Base-by-base conservation (phyloP, 2,113 vertebrate species). In the Sinocyclocheilus grahami region DNA sequence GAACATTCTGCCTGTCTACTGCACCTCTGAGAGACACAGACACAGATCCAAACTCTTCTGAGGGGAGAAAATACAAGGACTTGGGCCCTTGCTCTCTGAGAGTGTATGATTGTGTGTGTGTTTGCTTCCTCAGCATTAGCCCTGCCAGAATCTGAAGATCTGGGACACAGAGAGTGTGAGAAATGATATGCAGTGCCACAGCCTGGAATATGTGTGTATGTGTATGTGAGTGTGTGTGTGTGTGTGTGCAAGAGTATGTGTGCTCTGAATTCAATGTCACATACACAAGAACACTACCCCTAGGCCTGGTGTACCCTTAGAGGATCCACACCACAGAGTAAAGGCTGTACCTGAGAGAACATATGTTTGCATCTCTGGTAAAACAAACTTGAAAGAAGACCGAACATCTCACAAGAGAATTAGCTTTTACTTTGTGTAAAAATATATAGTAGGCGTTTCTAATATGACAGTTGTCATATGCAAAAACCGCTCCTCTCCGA, bases 1-100 rank as follows among this genome's bases (percentile, higher is more conserved):
- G 83, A 88, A 88, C 88, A 82, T 39, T 27, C 74, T 87, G 82
- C 74, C 84, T 89, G 78, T 72, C 81, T 89, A 33, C 69, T 69
- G 76, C 60, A 18, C 67, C 53, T 20, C 60, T 77, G 60, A 42
- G 71, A 82, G 42, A 55, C 58, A 22, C 22, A 78, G 67, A 82
- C 84, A 85, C 79, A 60, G 74, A 85, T 58, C 72, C 78, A 83
- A 86, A 85, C 78, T 71, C 87, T 83, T 78, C 24, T 53, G 71
- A 86, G 77, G 58, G 81, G 74, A 79, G 30, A 83, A 76, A 62
- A 84, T 72, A 48, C 77, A 87, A 58, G 80, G 83, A 87, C 55
- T 78, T 58, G 53, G 85, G 74, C 48, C 77, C 75, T 75, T 62
- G 83, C 69, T 51, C 65, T 79, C 46, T 74, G 46, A 51, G 55